Evolutionary conservation across 2,888 invertebrate genomes (phyloP).

Genomic region (Dryomyza anilis): DNA sequence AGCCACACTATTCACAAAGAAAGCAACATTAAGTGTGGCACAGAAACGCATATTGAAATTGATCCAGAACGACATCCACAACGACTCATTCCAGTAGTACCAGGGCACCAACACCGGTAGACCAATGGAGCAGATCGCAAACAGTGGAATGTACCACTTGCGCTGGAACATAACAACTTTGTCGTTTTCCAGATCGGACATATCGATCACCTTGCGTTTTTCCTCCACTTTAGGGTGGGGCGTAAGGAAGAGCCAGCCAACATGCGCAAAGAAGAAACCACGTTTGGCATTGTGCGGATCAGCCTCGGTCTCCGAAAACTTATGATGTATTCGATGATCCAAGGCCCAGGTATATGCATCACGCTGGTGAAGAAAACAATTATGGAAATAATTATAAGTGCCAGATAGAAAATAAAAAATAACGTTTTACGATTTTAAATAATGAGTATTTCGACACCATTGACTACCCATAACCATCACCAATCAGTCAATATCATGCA

Average conservation of each 20-base stretch:
- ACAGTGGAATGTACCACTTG: conserved; percentile 74
- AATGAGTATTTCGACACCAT: too few relatives aligned
- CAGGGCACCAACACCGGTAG: conserved; percentile 80
- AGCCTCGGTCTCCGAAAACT: conserved; percentile 84
- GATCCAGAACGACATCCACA: conserved; percentile 81
- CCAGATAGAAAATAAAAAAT: neutral
- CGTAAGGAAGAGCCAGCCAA: conserved; percentile 87
- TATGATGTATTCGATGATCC: conserved; percentile 88
- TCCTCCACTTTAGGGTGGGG: conserved; percentile 80
- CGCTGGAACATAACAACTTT: conserved; percentile 79
- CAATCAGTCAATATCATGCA: too few relatives aligned
- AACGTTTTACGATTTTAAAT: too few relatives aligned
- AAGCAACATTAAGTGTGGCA: conserved; percentile 86
- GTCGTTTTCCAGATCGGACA: conserved; percentile 74
- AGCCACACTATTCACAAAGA: conserved; percentile 92
- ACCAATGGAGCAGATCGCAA: conserved; percentile 70
- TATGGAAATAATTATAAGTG: neutral
- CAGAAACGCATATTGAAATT: conserved; percentile 84
- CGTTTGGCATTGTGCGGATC: conserved; percentile 76
- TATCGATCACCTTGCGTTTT: conserved; percentile 71
- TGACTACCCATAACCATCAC: too few relatives aligned
- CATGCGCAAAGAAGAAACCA: conserved; percentile 90
- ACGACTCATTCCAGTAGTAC: conserved; percentile 81
- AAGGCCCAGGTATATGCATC: conserved; percentile 86
- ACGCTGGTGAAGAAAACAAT: conserved; percentile 64